A percentile compares a stretch with the other conserved stretches of the same genome.
These are phyloP conservation scores for Temnopleurus reevesii DNA, from an alignment of 53 echinoderm and acorn worm genomes.

Conservation along the genomic window DNA sequence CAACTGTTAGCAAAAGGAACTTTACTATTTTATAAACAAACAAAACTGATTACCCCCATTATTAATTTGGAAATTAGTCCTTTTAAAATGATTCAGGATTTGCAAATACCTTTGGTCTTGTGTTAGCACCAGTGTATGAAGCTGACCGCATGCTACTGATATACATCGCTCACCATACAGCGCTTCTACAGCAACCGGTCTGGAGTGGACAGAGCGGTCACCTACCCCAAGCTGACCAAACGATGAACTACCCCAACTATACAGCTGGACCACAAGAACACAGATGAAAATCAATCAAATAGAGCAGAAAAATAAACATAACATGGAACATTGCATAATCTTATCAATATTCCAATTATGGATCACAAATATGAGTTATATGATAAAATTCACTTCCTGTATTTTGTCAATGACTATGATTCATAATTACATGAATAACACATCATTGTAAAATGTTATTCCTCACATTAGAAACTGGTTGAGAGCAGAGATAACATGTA, in stretches of 20 bases:
- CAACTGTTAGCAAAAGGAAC: too few species aligned
- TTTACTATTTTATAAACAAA: too few species aligned
- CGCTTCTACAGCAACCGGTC: slow-evolving; percentile 79
- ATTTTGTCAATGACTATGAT: too few species aligned
- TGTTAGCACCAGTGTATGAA: slow-evolving; percentile 86
- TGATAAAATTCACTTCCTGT: too few species aligned
- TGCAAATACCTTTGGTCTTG: slow-evolving; percentile 83
- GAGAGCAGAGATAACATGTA: not conserved
- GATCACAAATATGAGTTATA: too few species aligned
- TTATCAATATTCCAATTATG: too few species aligned
- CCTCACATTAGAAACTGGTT: too few species aligned
- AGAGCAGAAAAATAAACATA: not conserved
- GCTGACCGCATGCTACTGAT: slow-evolving; percentile 88
- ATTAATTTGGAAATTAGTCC: too few species aligned
- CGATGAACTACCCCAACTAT: slow-evolving; percentile 83
- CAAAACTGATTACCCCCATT: too few species aligned
- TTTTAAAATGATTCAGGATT: too few species aligned
- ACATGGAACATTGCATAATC: not conserved
- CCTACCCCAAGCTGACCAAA: slow-evolving; percentile 92
- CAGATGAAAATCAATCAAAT: not conserved
- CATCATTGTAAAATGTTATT: too few species aligned
- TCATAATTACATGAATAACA: too few species aligned
- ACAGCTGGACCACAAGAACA: slow-evolving; percentile 60
- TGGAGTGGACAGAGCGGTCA: slow-evolving; percentile 69
- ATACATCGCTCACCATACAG: slow-evolving; percentile 68